Evolutionary conservation across 2,797 vertebrate genomes (phyloP).

Genomic region (Bothrops alternatus): DNA sequence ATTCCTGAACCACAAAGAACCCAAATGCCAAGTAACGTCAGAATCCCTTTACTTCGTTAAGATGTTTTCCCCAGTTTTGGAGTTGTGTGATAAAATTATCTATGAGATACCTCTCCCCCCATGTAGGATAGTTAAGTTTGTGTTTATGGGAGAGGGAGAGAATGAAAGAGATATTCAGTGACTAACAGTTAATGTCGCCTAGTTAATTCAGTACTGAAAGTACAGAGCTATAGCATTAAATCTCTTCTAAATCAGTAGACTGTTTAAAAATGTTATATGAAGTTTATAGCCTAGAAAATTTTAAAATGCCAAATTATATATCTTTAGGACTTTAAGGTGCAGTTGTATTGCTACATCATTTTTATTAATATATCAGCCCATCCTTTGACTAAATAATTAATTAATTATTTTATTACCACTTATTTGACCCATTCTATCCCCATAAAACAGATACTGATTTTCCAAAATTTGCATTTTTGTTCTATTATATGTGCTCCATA

Average conservation of each 20-base stretch:
- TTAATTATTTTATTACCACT: constrained; percentile 33
- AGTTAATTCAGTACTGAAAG: neutral
- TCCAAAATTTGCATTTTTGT: constrained; percentile 37
- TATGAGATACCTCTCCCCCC: neutral
- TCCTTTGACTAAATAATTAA: neutral
- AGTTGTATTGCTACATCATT: neutral
- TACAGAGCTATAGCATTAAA: neutral
- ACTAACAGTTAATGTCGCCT: neutral
- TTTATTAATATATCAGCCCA: constrained; percentile 21
- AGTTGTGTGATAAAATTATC: neutral
- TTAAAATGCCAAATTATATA: constrained; percentile 4
- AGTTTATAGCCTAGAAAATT: neutral
- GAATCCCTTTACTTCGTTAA: neutral
- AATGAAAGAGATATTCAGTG: neutral
- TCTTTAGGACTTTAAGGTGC: constrained; percentile 17
- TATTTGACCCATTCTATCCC: constrained; percentile 7
- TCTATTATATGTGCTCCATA: neutral
- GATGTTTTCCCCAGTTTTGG: neutral
- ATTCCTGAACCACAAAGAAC: neutral
- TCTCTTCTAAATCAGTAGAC: neutral
- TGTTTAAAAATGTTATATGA: neutral
- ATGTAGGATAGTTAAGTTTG: neutral
- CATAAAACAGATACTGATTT: constrained; percentile 46
- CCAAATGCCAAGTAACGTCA: neutral
- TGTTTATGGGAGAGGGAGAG: neutral